Percentiles rank a stretch among this genome's conserved stretches.
Conservation (phyloP, 2,797 vertebrate genomes). For the Galaxias olidus region DNA sequence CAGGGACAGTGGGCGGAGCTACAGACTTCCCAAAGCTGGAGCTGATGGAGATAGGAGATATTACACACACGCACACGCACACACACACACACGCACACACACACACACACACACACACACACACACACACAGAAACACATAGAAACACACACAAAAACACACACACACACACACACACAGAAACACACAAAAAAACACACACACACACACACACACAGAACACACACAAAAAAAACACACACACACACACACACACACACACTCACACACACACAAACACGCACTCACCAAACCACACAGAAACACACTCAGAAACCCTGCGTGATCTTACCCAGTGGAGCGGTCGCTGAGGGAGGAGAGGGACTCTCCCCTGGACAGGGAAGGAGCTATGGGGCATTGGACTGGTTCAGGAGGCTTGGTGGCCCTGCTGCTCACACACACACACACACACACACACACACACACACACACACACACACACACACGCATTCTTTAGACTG, state of each 20-base stretch:
- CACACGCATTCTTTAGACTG: background rate
- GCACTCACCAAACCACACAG: background rate
- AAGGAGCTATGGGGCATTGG: conserved; percentile 19
- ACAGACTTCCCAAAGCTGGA: conserved; percentile 74
- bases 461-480: background rate
- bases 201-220: background rate
- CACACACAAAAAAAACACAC: background rate
- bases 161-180: background rate
- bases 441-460: conserved; percentile 8
- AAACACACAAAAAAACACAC: conserved; percentile 6
- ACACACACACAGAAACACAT: conserved; percentile 8
- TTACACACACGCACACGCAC: conserved; percentile 9
- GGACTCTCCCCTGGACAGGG: conserved; percentile 22
- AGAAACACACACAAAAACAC: too few species aligned
- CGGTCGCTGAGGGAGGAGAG: conserved; percentile 5
- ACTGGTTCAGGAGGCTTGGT: conserved; percentile 1
- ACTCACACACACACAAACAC: background rate
- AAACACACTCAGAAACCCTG: conserved; percentile 7
- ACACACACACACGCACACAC: background rate
- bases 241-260: conserved; percentile 8
- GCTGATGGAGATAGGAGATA: conserved; percentile 33
- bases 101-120: background rate
- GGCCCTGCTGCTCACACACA: conserved; percentile 21
- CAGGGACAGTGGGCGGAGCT: conserved; percentile 62
- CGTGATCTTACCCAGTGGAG: conserved; percentile 4